A percentile compares a stretch with the other conserved stretches of the same genome.
Conservation (phyloP, 2,797 vertebrate genomes). For the Gouania willdenowi region DNA sequence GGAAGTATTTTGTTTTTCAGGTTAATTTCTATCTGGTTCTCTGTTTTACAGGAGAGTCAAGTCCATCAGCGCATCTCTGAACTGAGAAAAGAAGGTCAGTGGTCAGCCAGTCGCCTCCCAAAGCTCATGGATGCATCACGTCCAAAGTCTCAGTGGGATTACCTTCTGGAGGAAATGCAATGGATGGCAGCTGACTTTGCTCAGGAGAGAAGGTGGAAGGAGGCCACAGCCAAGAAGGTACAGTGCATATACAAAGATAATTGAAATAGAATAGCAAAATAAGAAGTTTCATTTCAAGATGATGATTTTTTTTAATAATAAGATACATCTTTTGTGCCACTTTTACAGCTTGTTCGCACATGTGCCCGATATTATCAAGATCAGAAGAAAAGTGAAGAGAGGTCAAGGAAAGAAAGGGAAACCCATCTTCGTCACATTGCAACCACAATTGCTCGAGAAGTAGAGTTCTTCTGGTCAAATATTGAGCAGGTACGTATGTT, state of each 20-base stretch:
- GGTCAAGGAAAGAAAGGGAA: conserved; percentile 81
- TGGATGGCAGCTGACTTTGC: conserved; percentile 99
- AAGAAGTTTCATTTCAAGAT: not conserved
- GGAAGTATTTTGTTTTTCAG: too few relatives aligned
- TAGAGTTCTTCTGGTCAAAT: conserved; percentile 93
- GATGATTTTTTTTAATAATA: not conserved
- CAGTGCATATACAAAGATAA: conserved; percentile 34
- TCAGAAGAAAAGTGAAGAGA: conserved; percentile 80
- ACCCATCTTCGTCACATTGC: conserved; percentile 85
- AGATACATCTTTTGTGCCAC: conserved; percentile 1
- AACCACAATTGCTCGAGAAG: conserved; percentile 86
- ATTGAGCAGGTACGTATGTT: conserved; percentile 82
- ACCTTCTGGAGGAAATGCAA: conserved; percentile 96
- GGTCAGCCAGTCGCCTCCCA: conserved; percentile 89
- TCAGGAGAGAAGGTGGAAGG: conserved; percentile 96
- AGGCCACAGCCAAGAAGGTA: conserved; percentile 97
- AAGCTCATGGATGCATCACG: conserved; percentile 90
- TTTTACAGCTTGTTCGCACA: conserved; percentile 85
- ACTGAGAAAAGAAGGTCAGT: conserved; percentile 92
- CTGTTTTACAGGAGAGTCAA: conserved; percentile 83
- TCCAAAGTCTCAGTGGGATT: conserved; percentile 97
- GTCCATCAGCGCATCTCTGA: conserved; percentile 94
- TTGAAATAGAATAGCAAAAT: not conserved
- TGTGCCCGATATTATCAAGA: conserved; percentile 88
- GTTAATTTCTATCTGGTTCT: too few relatives aligned